A percentile compares a stretch with the other conserved stretches of the same genome.
These are phyloP conservation scores for Samia ricini DNA, from an alignment of 1,140 invertebrate species.

Conservation along the genomic window DNA sequence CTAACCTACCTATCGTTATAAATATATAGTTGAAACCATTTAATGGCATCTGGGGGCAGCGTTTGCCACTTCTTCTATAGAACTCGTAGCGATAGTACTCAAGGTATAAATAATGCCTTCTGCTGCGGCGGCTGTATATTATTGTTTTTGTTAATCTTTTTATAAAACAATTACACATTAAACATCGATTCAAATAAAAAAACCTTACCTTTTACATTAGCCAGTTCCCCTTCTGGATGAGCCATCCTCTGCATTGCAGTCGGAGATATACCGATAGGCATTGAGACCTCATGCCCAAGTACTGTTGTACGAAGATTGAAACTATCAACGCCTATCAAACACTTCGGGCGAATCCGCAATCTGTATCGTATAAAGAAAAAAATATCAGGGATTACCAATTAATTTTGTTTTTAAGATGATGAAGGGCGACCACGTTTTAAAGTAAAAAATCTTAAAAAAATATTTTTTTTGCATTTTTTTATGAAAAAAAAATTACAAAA, in stretches of 20 bases:
- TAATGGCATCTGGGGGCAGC: constrained; percentile 85
- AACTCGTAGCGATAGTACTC: constrained; percentile 92
- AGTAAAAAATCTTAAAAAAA: no score
- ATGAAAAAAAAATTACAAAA: no score
- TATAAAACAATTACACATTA: background rate
- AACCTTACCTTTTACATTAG: constrained; percentile 86
- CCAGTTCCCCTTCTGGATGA: constrained; percentile 92
- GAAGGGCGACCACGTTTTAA: no score
- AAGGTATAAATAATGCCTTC: constrained; percentile 88
- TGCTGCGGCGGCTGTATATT: constrained; percentile 82
- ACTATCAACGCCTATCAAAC: constrained; percentile 86
- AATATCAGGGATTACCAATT: no score
- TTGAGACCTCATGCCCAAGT: constrained; percentile 83
- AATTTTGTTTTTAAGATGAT: no score
- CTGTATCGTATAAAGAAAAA: constrained; percentile 61
- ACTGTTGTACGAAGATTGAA: constrained; percentile 81
- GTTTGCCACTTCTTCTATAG: constrained; percentile 91
- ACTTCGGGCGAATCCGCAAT: constrained; percentile 87
- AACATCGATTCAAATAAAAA: background rate
- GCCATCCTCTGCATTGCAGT: constrained; percentile 97
- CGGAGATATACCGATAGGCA: constrained; percentile 93
- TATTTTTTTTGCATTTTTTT: no score
- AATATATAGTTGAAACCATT: constrained; percentile 96
- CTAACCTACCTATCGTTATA: constrained; percentile 84
- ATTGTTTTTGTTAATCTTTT: background rate